Conservation (phyloP, 2,113 vertebrate genomes). For the Malurus melanocephalus region DNA sequence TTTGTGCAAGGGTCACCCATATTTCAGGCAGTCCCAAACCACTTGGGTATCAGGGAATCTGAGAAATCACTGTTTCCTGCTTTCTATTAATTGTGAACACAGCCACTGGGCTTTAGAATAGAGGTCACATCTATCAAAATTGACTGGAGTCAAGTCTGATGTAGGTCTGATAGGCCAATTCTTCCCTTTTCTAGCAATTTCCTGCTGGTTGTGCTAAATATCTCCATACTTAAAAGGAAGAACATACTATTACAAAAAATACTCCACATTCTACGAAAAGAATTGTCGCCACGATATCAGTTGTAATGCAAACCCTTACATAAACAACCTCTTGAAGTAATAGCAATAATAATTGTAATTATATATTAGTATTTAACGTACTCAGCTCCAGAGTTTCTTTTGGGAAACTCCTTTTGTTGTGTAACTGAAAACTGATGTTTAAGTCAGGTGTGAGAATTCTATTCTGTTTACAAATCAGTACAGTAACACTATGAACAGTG, state of each 20-base stretch:
- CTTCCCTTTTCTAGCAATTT: neutral
- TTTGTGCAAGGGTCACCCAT: neutral
- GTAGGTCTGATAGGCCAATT: neutral
- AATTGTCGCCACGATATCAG: neutral
- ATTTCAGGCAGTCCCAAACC: neutral
- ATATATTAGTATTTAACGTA: neutral
- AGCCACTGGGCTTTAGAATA: neutral
- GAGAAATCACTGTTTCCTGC: neutral
- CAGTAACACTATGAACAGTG: neutral
- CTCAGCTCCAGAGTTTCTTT: neutral
- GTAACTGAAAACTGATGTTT: neutral
- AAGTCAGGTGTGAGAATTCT: neutral
- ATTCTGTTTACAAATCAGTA: neutral
- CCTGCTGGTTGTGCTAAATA: neutral
- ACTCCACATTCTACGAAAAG: neutral
- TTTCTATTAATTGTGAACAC: neutral
- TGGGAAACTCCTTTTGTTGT: neutral
- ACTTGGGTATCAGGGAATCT: neutral
- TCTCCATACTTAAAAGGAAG: neutral
- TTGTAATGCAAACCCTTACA: neutral
- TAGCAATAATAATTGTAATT: neutral
- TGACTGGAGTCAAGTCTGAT: neutral
- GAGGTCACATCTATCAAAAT: neutral
- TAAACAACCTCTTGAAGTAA: neutral
- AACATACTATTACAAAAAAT: neutral